Evolutionary conservation across 2,113 vertebrate species (phyloP).

Genomic region (Hucho hucho): DNA sequence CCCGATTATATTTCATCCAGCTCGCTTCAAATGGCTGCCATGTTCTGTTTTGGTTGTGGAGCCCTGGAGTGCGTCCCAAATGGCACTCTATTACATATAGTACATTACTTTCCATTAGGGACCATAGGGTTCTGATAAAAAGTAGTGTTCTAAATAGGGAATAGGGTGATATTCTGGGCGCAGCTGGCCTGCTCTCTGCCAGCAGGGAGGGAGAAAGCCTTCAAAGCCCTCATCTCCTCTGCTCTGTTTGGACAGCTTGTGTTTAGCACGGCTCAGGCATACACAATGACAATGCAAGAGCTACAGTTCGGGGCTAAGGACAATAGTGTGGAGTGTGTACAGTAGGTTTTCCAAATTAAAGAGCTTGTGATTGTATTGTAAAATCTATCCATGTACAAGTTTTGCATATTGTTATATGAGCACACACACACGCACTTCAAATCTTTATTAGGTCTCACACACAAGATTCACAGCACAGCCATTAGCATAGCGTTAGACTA

Average conservation of each 20-base stretch:
- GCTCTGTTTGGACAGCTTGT: slow-evolving; percentile 14
- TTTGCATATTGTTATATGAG: not conserved
- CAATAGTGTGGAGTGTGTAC: not conserved
- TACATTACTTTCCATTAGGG: too few relatives aligned
- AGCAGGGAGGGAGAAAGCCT: not conserved
- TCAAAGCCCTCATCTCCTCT: not conserved
- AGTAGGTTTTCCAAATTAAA: not conserved
- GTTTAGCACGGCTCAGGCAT: not conserved
- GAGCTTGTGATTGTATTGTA: not conserved
- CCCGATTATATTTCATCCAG: not conserved
- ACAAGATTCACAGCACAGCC: too few relatives aligned
- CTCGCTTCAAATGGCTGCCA: not conserved
- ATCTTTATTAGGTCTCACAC: too few relatives aligned
- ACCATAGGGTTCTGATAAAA: too few relatives aligned
- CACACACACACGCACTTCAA: too few relatives aligned
- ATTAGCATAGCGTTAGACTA: too few relatives aligned
- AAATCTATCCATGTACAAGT: not conserved
- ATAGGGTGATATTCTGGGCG: too few relatives aligned
- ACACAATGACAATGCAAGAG: not conserved
- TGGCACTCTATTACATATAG: too few relatives aligned
- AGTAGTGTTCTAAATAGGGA: too few relatives aligned
- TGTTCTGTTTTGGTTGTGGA: too few relatives aligned
- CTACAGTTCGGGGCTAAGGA: not conserved
- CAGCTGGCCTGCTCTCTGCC: not conserved
- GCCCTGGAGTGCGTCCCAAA: not conserved